Evolutionary conservation across 2,113 vertebrate species (phyloP).

Genomic region (Trichechus manatus): DNA sequence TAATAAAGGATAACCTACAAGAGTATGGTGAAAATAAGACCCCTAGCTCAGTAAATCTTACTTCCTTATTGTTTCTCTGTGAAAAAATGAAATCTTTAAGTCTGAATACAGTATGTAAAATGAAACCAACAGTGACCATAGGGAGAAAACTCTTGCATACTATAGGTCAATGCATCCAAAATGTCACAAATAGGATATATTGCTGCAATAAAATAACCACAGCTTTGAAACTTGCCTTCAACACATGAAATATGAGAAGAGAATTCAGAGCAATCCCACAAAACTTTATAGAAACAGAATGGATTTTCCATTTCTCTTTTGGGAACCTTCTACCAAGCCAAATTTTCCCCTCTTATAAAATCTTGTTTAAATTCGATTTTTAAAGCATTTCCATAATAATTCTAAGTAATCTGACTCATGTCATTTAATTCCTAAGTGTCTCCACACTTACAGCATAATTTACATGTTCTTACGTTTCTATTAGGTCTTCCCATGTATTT

Average conservation of each 20-base stretch:
- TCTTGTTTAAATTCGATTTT: not conserved
- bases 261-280: not conserved
- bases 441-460: not conserved
- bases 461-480: not conserved
- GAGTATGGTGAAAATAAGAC: not conserved
- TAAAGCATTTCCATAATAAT: not conserved
- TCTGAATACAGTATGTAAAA: not conserved
- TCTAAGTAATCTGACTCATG: not conserved
- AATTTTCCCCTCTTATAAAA: not conserved
- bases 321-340: not conserved
- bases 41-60: not conserved
- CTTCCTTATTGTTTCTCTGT: not conserved
- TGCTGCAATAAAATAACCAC: not conserved
- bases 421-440: not conserved
- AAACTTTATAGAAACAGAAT: slow-evolving; percentile 3
- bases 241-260: not conserved
- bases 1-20: not conserved
- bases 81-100: not conserved
- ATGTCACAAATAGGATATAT: not conserved
- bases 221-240: slow-evolving; percentile 56
- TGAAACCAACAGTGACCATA: not conserved
- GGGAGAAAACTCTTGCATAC: not conserved
- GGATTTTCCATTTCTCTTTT: not conserved
- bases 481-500: not conserved
- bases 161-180: not conserved